Evolutionary conservation across 2,113 vertebrate species (phyloP).

Genomic region (Cryptotis parvus): DNA sequence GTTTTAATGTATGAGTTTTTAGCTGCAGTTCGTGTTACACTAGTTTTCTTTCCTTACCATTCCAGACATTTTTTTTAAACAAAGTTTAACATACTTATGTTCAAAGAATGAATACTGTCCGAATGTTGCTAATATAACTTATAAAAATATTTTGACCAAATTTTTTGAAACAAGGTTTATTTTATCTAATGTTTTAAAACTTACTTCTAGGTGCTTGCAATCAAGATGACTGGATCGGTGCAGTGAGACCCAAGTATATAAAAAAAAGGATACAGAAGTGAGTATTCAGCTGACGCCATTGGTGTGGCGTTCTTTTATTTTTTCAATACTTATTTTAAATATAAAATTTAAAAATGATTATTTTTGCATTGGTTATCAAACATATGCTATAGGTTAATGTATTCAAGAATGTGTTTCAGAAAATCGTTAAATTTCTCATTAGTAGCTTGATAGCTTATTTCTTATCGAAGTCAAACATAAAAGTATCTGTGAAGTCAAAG

Average conservation of each 20-base stretch:
- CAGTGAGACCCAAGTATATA: conserved; percentile 97
- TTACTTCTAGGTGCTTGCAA: conserved; percentile 91
- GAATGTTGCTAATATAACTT: not conserved
- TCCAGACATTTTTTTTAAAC: conserved; percentile 23
- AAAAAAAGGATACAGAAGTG: conserved; percentile 99
- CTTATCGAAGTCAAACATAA: not conserved
- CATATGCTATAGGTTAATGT: not conserved
- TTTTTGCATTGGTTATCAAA: not conserved
- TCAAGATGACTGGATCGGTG: conserved; percentile 98
- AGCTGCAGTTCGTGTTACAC: not conserved
- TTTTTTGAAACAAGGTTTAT: not conserved
- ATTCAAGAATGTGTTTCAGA: conserved; percentile 17
- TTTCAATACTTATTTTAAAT: not conserved
- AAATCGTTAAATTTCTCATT: not conserved
- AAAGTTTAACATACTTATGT: not conserved
- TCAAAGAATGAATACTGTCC: not conserved
- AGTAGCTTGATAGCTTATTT: not conserved
- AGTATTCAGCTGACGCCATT: conserved; percentile 64
- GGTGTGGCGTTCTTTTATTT: not conserved
- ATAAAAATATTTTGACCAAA: too few relatives aligned
- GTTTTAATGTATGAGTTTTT: not conserved
- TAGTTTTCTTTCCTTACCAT: not conserved
- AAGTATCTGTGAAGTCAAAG: not conserved
- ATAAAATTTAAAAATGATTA: not conserved
- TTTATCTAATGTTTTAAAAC: conserved; percentile 15